Conservation (phyloP, 2,888 invertebrate genomes). For the Rapana venosa region DNA sequence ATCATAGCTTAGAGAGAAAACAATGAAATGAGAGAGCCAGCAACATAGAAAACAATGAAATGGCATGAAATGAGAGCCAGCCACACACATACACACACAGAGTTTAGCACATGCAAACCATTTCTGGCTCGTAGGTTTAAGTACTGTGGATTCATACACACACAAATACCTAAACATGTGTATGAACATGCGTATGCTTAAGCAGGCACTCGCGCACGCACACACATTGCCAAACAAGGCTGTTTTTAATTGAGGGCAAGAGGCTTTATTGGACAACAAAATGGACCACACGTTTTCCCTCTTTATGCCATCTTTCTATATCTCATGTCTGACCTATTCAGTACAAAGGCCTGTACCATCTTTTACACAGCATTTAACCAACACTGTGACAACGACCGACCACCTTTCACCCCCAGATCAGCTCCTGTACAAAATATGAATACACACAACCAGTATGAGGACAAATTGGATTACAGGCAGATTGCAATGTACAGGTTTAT, state of each 20-base stretch:
- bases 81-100: no score
- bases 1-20: no score
- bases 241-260: constrained; percentile 17
- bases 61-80: no score
- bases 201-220: no score
- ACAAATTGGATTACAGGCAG: constrained; percentile 30
- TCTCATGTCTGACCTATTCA: neutral
- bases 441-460: constrained; percentile 39
- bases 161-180: no score
- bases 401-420: neutral
- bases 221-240: neutral
- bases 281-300: constrained; percentile 30
- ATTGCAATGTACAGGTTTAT: constrained; percentile 25
- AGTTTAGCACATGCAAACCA: no score
- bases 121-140: no score
- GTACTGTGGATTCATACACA: no score
- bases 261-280: constrained; percentile 35
- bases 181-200: no score
- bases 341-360: neutral
- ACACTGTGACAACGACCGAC: neutral
- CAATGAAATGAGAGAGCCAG: no score
- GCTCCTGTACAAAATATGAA: constrained; percentile 1
- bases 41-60: no score
- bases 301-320: constrained; percentile 21
- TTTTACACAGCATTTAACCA: neutral